These are phyloP conservation scores for Tyrannus savana DNA, from an alignment of 2,113 vertebrate species.

Conservation along the genomic window DNA sequence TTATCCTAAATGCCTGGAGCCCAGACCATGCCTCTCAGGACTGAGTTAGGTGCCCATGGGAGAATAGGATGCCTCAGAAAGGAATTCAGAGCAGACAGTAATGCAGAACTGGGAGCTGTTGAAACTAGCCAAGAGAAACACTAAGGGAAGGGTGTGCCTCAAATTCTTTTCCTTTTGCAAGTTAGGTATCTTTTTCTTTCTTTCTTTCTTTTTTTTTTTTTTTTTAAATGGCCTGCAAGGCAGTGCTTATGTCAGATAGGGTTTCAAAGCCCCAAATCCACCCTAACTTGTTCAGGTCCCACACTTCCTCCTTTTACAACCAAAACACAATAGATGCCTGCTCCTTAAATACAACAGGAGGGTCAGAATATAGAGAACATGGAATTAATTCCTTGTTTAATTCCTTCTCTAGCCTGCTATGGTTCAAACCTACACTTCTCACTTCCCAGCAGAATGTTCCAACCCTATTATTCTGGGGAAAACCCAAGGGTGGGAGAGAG, in stretches of 20 bases:
- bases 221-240: background rate
- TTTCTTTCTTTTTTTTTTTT: background rate
- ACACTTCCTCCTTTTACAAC: background rate
- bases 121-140: conserved; percentile 47
- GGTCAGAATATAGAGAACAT: background rate
- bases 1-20: background rate
- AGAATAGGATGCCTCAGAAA: background rate
- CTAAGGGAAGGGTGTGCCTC: conserved; percentile 11
- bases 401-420: background rate
- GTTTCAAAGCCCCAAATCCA: background rate
- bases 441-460: background rate
- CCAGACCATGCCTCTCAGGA: background rate
- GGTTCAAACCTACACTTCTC: background rate
- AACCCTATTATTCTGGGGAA: background rate
- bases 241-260: background rate
- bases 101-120: conserved; percentile 15
- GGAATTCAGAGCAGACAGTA: background rate
- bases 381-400: background rate
- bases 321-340: background rate
- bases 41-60: accelerated
- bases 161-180: conserved; percentile 9
- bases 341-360: background rate
- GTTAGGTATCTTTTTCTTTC: background rate
- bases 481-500: background rate
- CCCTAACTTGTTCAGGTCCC: background rate